Percentiles rank a stretch among this genome's conserved stretches.
Evolutionary conservation across 2,113 vertebrate genomes (phyloP).

Genomic region (Peromyscus polionotus): DNA sequence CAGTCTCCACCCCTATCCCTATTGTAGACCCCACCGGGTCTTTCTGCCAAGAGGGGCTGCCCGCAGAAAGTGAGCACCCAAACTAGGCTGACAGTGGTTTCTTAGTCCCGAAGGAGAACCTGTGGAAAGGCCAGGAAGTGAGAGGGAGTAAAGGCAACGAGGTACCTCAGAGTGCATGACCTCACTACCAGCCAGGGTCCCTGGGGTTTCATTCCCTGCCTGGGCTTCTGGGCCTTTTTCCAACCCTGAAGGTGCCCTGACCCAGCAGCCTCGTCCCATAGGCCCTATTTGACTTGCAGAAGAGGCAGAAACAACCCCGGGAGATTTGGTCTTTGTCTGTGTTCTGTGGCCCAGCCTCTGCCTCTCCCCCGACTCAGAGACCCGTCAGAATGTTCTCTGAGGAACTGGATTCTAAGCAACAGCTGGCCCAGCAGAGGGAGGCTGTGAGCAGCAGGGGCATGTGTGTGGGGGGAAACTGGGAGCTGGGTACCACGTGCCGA

Average conservation of each 20-base stretch:
- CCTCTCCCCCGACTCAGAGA: not conserved
- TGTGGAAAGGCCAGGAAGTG: not conserved
- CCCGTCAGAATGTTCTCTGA: not conserved
- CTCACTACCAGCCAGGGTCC: not conserved
- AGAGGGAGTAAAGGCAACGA: not conserved
- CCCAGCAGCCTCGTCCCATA: not conserved
- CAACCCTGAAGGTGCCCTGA: not conserved
- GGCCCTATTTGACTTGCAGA: not conserved
- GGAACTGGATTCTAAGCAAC: not conserved
- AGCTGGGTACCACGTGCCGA: constrained; percentile 26
- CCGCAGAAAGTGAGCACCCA: not conserved
- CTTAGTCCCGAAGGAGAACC: not conserved
- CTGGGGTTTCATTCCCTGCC: not conserved
- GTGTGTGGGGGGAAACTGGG: not conserved
- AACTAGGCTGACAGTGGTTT: not conserved
- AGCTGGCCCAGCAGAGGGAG: constrained; percentile 28
- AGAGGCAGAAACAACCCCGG: not conserved
- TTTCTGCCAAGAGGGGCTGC: not conserved
- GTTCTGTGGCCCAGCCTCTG: not conserved
- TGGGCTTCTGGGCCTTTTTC: not conserved
- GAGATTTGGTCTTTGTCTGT: not conserved
- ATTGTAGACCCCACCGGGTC: not conserved
- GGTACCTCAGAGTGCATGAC: not conserved
- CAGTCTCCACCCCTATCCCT: not conserved
- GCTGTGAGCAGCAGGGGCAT: not conserved